Base-by-base conservation (phyloP, 2,888 invertebrate species). In the Alloplasta piceator region DNA sequence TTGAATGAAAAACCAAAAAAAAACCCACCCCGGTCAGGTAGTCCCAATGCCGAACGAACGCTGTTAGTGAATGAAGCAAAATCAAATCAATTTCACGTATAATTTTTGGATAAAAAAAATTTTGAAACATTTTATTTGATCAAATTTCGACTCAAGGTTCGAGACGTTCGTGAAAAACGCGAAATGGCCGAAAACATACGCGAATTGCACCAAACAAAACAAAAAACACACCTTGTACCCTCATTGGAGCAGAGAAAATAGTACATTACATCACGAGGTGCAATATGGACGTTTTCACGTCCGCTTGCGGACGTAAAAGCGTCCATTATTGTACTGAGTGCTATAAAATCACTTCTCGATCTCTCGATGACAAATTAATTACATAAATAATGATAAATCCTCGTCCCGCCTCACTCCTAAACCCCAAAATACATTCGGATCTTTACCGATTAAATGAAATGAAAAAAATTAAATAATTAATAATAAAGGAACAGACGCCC, bases 151-250 rank as follows among this genome's bases (percentile, higher is more conserved):
- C 86, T 88, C 87, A 85, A 84, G 83, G 86, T 89, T 89, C 85
- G 87, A 87, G 89, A 88, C 87, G 87, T 90, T 89, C 86, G 87
- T 73, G 78, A 68, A 73, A 76, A 70, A 60, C 68, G 76, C 87
- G 87, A 87, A 86, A 83, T 86, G 82, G 84, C 83, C 83, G 83
- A 82, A 83, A 83, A 84, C 85, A 82, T 81, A 83, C 78, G 73
- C 73, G 73, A 80, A 52, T 80, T 80, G 50, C 46, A 68, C 82
- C 75, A 64, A 58, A 70, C 78, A 36, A 63, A 48, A 14, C 26
- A 41, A 77, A 26, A 71, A 72, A 72, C 26, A 5, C 70, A 63
- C 80, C 79, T 77, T 61, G 71, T 73, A 71, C 41, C 71, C 56
- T 46, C 26, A 71, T 67, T 64, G 77, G 80, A 80, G 26, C 26